Conservation (phyloP, 2,797 vertebrate species). For the Miichthys miiuy region DNA sequence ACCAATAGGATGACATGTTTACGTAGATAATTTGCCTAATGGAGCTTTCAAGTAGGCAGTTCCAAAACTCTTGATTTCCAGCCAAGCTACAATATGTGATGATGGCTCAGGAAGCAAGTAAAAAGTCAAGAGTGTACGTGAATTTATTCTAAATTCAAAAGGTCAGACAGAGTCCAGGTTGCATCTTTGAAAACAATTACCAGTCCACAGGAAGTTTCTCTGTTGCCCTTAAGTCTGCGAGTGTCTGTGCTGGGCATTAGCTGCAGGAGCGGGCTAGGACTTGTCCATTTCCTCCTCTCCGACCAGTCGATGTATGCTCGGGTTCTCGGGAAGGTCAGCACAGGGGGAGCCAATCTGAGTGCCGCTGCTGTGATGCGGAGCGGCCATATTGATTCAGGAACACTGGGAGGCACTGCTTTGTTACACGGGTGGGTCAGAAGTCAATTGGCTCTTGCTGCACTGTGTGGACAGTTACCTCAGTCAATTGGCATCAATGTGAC, state of each 20-base stretch:
- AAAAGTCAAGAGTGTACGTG: conserved; percentile 6
- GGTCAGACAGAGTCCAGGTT: conserved; percentile 27
- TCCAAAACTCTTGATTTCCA: conserved; percentile 8
- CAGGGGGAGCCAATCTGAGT: conserved; percentile 72
- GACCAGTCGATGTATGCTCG: conserved; percentile 66
- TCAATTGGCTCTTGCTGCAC: conserved; percentile 77
- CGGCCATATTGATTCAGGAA: conserved; percentile 78
- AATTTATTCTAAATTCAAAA: conserved; percentile 20
- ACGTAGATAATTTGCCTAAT: conserved; percentile 18
- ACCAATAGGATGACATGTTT: conserved; percentile 11
- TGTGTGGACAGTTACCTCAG: conserved; percentile 67
- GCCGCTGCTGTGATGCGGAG: conserved; percentile 55
- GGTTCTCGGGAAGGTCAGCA: conserved; percentile 68
- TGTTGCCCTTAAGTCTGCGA: conserved; percentile 29
- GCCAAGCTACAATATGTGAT: background rate
- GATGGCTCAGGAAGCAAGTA: background rate
- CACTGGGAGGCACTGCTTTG: conserved; percentile 71
- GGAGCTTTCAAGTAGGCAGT: conserved; percentile 20
- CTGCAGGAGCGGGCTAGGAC: conserved; percentile 51
- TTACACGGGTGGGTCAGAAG: conserved; percentile 69
- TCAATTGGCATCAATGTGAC: conserved; percentile 78
- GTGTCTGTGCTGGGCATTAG: conserved; percentile 40
- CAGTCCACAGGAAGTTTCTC: conserved; percentile 27
- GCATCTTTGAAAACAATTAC: conserved; percentile 40
- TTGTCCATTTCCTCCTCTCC: conserved; percentile 55